Base-by-base conservation (phyloP, 1,140 invertebrate species). In the Pantala flavescens region DNA sequence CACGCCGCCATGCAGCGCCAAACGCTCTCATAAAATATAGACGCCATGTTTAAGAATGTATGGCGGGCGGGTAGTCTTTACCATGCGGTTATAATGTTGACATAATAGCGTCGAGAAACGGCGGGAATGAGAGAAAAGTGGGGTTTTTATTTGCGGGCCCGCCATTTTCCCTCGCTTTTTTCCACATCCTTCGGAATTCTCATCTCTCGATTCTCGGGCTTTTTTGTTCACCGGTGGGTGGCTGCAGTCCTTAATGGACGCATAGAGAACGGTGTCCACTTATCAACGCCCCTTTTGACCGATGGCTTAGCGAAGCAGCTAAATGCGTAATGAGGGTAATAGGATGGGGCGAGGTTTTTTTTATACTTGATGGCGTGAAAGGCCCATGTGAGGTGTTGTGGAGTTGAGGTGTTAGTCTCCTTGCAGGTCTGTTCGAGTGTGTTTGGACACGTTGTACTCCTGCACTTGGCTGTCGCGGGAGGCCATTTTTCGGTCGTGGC, bases 1-100 rank as follows among this genome's bases (percentile, higher is more conserved):
- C 49, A 21, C n/a, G 49, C 49, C 49, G 49, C 49, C 5, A 12
- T 7, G 12, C 49, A 63, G 49, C 49, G 49, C 49, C 49, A 63
- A 63, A 63, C 49, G 49, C 49, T 63, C 49, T 63, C 49, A 63
- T 63, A 63, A 63, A 63, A 63, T 63, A 63, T 63, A 63, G 49
- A 63, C 49, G 49, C 49, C 49, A 63, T 63, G n/a, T 63, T 63
- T 63, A 63, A 63, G 49, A 63, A 63, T 63, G 49, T 63, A 63
- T 63, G 49, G 49, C 49, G 49, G 49, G 16, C 16, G 49, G 49
- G 49, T 63, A 63, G 49, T 63, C 49, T 63, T 63, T 63, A 63
- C 49, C 49, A 63, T 63, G 49, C 49, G 49, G 49, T 63, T 63
- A 63, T 63, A 63, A 63, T 63, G 49, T 63, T 63, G 49, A 63